Evolutionary conservation across 2,888 invertebrate genomes (phyloP), one percentile per base, ranked within the genome.

Genomic region (Dichetophora obliterata): DNA sequence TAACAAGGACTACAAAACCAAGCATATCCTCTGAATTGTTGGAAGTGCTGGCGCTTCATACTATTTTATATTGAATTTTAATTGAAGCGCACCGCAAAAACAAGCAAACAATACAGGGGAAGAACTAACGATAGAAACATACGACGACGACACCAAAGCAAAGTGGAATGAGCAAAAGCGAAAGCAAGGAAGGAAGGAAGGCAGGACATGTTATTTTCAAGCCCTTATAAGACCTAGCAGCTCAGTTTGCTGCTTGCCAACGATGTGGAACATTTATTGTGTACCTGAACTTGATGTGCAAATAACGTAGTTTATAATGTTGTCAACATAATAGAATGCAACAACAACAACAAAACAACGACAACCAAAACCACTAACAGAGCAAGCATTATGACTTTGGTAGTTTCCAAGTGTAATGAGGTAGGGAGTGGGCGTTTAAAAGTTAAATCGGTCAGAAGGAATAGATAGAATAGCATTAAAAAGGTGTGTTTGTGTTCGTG

Each of bases 11-110:
- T 31, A 31, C n/a, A 8, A 16, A 63, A 11, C 27, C 63, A 27
- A 16, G 5, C 61, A 27, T 24, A 81, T 84, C 80, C 80, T 77
- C 66, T 66, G 68, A 66, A 82, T 85, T 81, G 83, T 83, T 80
- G 82, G 84, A 85, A 84, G 84, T 82, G 84, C 81, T 77, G 70
- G 78, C 85, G 65, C 37, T 31, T 5, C 22, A 37, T 22, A 22
- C n/a, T 66, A 11, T 43, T 22, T 37, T 27, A 24, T 50, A 73
- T 63, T 63, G 73, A 65, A 63, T 73, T 73, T 73, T 73, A 73
- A 73, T 73, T 73, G 73, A 63, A 50, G 11, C 73, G 48, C 59
- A 43, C 59, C 54, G 19, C 43, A 57, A 71, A 50, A 14, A 22
- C 50, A 37, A 19, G 48, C 34, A 70, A 54, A 34, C 54, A 70